Evolutionary conservation across 2,113 vertebrate genomes (phyloP), one percentile per base, ranked within the genome.

Genomic region (Zapus hudsonius): DNA sequence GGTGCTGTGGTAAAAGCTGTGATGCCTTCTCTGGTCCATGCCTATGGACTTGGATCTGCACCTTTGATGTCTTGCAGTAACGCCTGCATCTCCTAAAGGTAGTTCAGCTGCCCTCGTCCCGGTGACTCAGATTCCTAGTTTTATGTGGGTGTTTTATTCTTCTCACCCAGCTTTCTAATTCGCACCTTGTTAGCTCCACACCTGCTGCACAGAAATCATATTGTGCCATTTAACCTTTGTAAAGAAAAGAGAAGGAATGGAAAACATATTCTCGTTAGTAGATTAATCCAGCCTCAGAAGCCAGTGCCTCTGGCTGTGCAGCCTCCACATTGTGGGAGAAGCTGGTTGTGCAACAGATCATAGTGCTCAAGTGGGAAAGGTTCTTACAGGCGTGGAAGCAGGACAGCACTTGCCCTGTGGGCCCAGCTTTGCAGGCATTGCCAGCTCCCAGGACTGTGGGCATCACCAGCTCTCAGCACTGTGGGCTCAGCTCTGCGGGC

Each of bases 191-290:
- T 92, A 95, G 13, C 86, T 94, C 4, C 0, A 1, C 27, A 33
- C 29, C 33, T 95, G 15, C 76, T 47, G 13, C 87, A 94, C 80
- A 79, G 70, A 89, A 85, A 47, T 91, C 72, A 70, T 80, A 44
- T 57, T 73, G 25, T 73, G 79, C 25, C 76, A 72, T 88, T 95
- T 96, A 90, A 57, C 84, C 86, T 96, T 95, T 89, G 61, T 69
- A 67, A 90, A n/a, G 25, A 81, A 70, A 74, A 76, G 33, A 67
- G 69, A 61, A 25, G 89, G n/a, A 84, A 22, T 69, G 16, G 75
- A 40, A 90, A 69, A 67, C 47, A 67, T 3, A 75, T 89, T 92
- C 75, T n/a, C 59, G 57, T 82, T 89, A 81, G 36, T 66, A 15
- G 33, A 66, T 72, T 90, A 40, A 69, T 82, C 92, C 81, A 70